Conservation (phyloP, 2,797 vertebrate genomes). For the Arrhamphus sclerolepis region DNA sequence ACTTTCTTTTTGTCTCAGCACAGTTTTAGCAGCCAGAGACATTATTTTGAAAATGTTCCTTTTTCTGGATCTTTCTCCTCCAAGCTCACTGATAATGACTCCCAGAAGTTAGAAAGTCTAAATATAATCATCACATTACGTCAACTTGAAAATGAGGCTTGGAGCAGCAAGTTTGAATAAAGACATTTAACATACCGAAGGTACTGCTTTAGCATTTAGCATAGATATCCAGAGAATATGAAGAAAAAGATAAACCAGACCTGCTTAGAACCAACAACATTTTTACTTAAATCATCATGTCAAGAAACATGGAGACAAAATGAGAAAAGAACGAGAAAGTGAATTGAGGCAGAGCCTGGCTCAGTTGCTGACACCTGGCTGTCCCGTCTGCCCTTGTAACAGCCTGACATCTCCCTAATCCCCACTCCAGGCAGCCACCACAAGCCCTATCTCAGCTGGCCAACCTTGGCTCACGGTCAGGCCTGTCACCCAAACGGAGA, state of each 20-base stretch:
- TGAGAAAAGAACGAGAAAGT: slow-evolving; percentile 3
- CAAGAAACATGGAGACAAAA: slow-evolving; percentile 23
- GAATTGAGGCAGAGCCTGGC: slow-evolving; percentile 19
- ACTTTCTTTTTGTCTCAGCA: slow-evolving; percentile 34
- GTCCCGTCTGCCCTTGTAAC: slow-evolving; percentile 72
- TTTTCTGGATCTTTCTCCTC: slow-evolving; percentile 18
- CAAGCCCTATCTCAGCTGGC: slow-evolving; percentile 56
- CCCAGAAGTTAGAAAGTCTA: slow-evolving; percentile 16
- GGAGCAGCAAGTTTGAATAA: slow-evolving; percentile 7
- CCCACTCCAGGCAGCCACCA: slow-evolving; percentile 26
- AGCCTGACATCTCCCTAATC: slow-evolving; percentile 57
- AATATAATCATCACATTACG: slow-evolving; percentile 15
- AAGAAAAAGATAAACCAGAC: too few species aligned
- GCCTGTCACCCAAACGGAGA: slow-evolving; percentile 62
- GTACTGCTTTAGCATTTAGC: too few species aligned
- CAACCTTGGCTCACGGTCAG: slow-evolving; percentile 56
- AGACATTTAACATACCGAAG: not conserved
- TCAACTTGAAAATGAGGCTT: slow-evolving; percentile 18
- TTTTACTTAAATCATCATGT: too few species aligned
- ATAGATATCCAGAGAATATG: too few species aligned
- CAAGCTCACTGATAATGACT: not conserved
- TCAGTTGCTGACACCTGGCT: slow-evolving; percentile 63
- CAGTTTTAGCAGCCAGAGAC: slow-evolving; percentile 21
- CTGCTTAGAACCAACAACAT: too few species aligned
- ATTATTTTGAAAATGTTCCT: slow-evolving; percentile 11